Conservation (phyloP, 2,888 invertebrate species). For the Oligia fasciuncula region DNA sequence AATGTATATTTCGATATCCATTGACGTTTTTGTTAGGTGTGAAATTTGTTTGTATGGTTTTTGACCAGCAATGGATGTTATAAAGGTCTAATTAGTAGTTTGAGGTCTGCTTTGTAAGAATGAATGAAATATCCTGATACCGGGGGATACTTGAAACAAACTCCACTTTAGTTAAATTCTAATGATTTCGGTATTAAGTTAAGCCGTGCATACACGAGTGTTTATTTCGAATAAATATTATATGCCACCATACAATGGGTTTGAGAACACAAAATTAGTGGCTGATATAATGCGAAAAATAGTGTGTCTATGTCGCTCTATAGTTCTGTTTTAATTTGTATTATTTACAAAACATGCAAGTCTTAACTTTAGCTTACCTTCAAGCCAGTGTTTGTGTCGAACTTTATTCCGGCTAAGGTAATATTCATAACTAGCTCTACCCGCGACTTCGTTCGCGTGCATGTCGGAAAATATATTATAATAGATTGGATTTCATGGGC, state of each 20-base stretch:
- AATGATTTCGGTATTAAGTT: constrained; percentile 77
- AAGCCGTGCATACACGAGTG: constrained; percentile 69
- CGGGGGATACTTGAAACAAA: constrained; percentile 71
- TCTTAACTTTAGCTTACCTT: neutral
- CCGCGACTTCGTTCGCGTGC: too few relatives aligned
- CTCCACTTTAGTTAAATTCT: constrained; percentile 76
- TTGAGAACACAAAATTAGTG: constrained; percentile 39
- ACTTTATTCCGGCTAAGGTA: neutral
- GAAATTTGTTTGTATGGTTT: fast-evolving
- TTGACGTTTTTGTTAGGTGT: constrained; percentile 34
- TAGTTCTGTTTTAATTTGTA: neutral
- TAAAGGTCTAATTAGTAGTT: neutral
- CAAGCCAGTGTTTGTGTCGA: neutral
- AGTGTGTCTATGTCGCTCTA: constrained; percentile 18
- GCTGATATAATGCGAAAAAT: constrained; percentile 20
- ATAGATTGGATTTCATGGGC: too few relatives aligned
- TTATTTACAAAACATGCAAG: neutral
- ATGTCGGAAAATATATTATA: too few relatives aligned
- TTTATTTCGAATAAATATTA: constrained; percentile 62
- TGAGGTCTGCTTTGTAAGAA: neutral
- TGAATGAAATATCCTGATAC: constrained; percentile 44
- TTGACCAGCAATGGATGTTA: constrained; percentile 53
- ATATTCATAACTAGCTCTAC: neutral
- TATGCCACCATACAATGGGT: constrained; percentile 31
- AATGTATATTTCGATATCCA: constrained; percentile 49